A percentile compares a stretch with the other conserved stretches of the same genome.
phyloP scores from a whole-genome alignment of 2,797 vertebrate genomes.

The Spinus pinus region DNA sequence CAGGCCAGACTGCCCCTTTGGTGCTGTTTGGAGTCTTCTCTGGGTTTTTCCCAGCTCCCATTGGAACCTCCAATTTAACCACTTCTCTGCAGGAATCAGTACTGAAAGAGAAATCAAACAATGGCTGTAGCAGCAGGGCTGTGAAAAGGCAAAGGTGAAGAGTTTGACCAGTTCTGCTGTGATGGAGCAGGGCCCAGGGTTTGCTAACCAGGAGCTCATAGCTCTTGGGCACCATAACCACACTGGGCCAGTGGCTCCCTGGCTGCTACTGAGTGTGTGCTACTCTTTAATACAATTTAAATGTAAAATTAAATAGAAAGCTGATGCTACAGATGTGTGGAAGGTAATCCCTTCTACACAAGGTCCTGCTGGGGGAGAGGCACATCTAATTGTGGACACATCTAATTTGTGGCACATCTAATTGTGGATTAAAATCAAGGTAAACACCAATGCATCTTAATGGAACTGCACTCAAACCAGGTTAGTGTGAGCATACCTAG shows the following conservation, averaged over 20 bases:
- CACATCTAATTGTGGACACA: too few relatives aligned
- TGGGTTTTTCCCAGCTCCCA: background rate
- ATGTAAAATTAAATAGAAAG: background rate
- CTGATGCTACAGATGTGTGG: background rate
- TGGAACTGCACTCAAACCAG: background rate
- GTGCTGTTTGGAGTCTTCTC: background rate
- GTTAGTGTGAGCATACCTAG: background rate
- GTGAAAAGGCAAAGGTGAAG: background rate
- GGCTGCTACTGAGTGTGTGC: background rate
- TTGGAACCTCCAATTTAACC: fast-evolving
- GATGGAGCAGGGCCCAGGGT: background rate
- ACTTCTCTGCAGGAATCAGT: background rate
- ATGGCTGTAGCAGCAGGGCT: background rate
- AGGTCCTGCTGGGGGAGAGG: background rate
- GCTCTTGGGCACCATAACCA: background rate
- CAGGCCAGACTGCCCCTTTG: fast-evolving
- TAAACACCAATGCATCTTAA: background rate
- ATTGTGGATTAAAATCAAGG: background rate
- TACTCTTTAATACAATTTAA: background rate
- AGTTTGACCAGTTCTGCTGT: background rate
- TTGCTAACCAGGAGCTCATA: background rate
- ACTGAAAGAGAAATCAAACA: background rate
- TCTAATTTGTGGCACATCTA: background rate
- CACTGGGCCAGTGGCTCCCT: background rate
- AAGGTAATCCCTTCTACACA: background rate